Evolutionary conservation across 1,140 invertebrate genomes (phyloP), one percentile per base, ranked within the genome.

Genomic region (Bombus turneri): DNA sequence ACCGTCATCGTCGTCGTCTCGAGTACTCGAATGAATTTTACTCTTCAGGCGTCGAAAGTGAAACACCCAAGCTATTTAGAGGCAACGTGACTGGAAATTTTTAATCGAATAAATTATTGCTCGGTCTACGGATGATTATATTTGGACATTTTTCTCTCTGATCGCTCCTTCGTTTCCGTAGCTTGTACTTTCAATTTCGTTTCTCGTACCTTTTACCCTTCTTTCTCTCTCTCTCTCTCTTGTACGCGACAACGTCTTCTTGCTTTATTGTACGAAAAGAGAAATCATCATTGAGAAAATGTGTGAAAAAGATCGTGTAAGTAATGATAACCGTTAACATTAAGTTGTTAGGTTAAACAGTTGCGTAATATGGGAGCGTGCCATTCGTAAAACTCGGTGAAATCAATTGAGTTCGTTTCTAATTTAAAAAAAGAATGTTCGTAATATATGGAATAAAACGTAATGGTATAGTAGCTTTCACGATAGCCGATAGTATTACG

Each of bases 31-130:
- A 90, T 79, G 85, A 86, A 91, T 89, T 91, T 91, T 81, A 91
- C 89, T 90, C 86, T 90, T 91, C 43, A 57, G 83, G 80, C 87
- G 85, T 90, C 92, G 92, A 94, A 94, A 94, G 91, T 94, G 92
- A 93, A 92, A 93, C 90, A 88, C 87, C 34, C 41, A 41, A 9
- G 68, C 57, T 79, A 62, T 85, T 87, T 89, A 85, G 81, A 66
- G 57, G 22, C 69, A 81, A 89, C 88, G 82, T 87, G 86, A 87
- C 59, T 87, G 81, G 81, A 89, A 90, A 83, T 81, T 78, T 78
- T 81, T 47, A 22, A 66, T 66, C n/a, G 34, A 41, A 77, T 34
- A 83, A 57, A 34, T 83, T 69, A 57, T 75, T 18, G 59, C n/a
- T 18, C 31, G 34, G 9, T 25, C 31, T 37, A 68, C 66, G 31